Conservation (phyloP, 2,888 invertebrate genomes). For the Zaprionus obscuricornis region DNA sequence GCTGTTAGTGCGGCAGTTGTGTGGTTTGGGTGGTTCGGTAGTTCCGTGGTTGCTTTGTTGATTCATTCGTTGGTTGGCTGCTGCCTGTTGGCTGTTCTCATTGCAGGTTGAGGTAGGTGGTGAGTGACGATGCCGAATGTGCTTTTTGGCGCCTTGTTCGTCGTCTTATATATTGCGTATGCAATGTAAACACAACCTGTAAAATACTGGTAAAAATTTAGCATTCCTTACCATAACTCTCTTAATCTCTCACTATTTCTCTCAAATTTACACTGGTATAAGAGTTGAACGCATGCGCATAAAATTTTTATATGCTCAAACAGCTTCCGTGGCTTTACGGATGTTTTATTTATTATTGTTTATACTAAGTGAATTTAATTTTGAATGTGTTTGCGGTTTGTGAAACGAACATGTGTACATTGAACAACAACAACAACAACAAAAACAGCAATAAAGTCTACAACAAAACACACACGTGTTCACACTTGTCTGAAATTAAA, state of each 20-base stretch:
- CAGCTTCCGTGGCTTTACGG: slow-evolving; percentile 22
- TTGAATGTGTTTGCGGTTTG: slow-evolving; percentile 54
- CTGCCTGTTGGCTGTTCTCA: slow-evolving; percentile 16
- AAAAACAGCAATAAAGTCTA: background rate
- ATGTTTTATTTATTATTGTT: slow-evolving; percentile 61
- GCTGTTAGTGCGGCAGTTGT: slow-evolving; percentile 49
- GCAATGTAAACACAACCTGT: slow-evolving; percentile 61
- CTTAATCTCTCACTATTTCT: slow-evolving; percentile 7
- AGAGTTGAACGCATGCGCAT: slow-evolving; percentile 61
- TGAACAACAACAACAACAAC: too few relatives aligned
- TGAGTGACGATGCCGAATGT: slow-evolving; percentile 23
- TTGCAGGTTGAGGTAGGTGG: background rate
- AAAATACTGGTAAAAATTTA: slow-evolving; percentile 51
- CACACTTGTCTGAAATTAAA: too few relatives aligned
- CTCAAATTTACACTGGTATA: slow-evolving; percentile 22
- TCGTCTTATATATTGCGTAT: slow-evolving; percentile 34
- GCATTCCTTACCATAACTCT: slow-evolving; percentile 16
- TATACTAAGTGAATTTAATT: slow-evolving; percentile 55
- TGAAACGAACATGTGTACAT: slow-evolving; percentile 20
- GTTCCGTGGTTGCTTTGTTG: too few relatives aligned
- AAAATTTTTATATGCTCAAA: background rate
- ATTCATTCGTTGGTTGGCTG: too few relatives aligned
- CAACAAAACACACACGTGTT: too few relatives aligned
- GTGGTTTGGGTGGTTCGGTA: background rate
- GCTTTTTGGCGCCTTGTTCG: slow-evolving; percentile 36